A percentile compares a stretch with the other conserved stretches of the same genome.
phyloP scores from a whole-genome alignment of 2,797 vertebrate species.

The Tangara arthus region DNA sequence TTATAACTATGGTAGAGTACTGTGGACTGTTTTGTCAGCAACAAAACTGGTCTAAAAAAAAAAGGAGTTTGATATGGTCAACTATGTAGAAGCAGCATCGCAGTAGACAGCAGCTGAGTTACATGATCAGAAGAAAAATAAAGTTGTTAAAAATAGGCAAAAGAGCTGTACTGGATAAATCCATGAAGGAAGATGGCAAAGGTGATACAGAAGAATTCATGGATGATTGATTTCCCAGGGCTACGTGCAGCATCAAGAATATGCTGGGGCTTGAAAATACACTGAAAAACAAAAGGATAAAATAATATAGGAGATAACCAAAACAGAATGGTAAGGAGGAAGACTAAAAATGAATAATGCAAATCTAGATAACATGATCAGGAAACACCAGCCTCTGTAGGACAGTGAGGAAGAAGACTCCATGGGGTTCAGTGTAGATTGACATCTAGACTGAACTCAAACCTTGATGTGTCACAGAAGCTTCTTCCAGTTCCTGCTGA shows the following conservation, averaged over 20 bases:
- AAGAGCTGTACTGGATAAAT: background rate
- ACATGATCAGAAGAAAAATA: background rate
- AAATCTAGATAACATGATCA: background rate
- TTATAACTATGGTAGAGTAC: background rate
- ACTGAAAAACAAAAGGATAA: background rate
- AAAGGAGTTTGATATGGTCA: background rate
- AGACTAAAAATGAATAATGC: background rate
- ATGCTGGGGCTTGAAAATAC: background rate
- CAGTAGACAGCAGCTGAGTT: background rate
- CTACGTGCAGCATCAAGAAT: background rate
- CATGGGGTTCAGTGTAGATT: background rate
- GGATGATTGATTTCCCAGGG: background rate
- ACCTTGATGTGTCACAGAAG: conserved; percentile 3
- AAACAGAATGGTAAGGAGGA: background rate
- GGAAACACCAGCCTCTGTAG: background rate
- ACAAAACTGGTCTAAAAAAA: background rate
- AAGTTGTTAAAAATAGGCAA: background rate
- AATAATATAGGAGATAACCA: background rate
- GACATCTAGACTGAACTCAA: background rate
- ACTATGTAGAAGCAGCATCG: background rate
- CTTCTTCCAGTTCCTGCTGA: background rate
- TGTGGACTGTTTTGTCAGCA: background rate
- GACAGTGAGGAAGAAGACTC: background rate
- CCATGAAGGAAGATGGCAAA: background rate
- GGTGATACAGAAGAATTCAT: background rate